Evolutionary conservation across 1,140 invertebrate species (phyloP), one percentile per base, ranked within the genome.

Genomic region (Drosophila baimaii): DNA sequence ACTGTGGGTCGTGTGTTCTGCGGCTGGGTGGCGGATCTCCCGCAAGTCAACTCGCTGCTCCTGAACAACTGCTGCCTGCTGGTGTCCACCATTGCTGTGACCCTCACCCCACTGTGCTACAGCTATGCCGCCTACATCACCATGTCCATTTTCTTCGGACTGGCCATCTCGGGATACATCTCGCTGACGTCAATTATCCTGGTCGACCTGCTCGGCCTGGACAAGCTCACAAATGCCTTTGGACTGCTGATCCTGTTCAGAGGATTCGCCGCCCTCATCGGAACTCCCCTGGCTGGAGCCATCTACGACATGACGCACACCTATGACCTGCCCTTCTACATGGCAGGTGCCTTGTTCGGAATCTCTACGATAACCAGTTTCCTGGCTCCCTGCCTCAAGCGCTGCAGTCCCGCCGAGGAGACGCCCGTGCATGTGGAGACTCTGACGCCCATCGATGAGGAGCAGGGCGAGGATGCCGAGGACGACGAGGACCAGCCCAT

Each of bases 151-250:
- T 95, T 97, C 81, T 99, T 99, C 92, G 99, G 98, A 57, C 93
- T 99, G 69, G 98, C 98, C 88, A 97, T 99, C 62, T 98, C 98
- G 75, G 98, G 98, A 31, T 99, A 99, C 92, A 98, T 99, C 80
- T 99, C 98, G 1, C 93, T 99, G 41, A 99, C 98, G 35, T 99
- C 98, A 19, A 99, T 99, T 90, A 98, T 99, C 84, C 93, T 99
- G 49, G 98, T 99, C 75, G 98, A 99, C 90, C 93, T 99, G 17
- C 94, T 99, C 33, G 98, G 98, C 13, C 93, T 99, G 82, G 98
- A 99, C 80, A 98, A 97, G 92, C 93, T 99, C 68, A 99, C 98
- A 39, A 99, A 98, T 92, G 98, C 98, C 21, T 99, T 99, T 92
- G 98, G 98, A 33, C 93, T 99, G 55, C 93, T 99, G 49, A 98